Evolutionary conservation across 2,888 invertebrate species (phyloP), one percentile per base, ranked within the genome.

Genomic region (Chrysotoxum bicinctum): DNA sequence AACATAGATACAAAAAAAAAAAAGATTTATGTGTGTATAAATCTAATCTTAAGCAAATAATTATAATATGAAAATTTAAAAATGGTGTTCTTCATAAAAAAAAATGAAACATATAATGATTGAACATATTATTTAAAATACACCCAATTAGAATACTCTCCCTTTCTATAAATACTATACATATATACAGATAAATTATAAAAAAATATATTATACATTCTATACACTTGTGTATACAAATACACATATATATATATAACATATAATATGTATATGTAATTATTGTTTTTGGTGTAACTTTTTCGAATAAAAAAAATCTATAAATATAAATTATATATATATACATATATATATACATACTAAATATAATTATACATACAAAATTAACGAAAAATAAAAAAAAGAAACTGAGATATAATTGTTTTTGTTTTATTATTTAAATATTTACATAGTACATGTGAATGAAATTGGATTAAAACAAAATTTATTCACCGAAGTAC

Each of bases 211-310:
- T 75, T 76, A 84, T 80, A 83, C 66, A 66, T 50, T 79, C 69
- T 79, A 78, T 83, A 83, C 82, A 78, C 60, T 64, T 66, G 79
- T 78, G 78, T 75, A 85, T 72, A 76, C 81, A 85, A 76, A 85
- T 81, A 81, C 68, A 81, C 76, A 52, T 50, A 83, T 74, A 75
- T 56, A 83, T 74, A 75, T 56, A 79, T 66, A 79, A 64, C 12
- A 21, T 23, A 26, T 26, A 50, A 58, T 56, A 48, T 75, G 75
- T 58, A 70, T 48, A 45, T 62, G 43, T 62, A 66, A 32, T 21
- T 85, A 85, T 85, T 76, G 85, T 77, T 85, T 85, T 85, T 81
- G 85, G 85, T 85, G 85, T 85, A 85, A 85, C 81, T 73, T 85
- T 85, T 85, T 84, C 77, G 76, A 81, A 81, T 81, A 77, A 81